These are phyloP conservation scores for Phaethon lepturus DNA, from an alignment of 2,113 vertebrate species.

Conservation along the genomic window DNA sequence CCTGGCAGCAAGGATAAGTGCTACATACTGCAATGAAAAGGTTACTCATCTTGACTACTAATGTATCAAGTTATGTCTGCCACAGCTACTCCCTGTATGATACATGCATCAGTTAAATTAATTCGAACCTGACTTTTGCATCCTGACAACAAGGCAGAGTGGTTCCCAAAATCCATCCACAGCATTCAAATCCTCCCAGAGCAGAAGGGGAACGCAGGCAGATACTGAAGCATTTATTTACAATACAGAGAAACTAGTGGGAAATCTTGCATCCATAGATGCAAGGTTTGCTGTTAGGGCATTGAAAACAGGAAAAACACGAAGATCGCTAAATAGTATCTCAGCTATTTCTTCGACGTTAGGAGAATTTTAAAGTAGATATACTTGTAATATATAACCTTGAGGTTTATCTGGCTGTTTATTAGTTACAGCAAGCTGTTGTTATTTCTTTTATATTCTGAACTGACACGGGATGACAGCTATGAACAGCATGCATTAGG, in stretches of 20 bases:
- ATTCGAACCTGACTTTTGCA: neutral
- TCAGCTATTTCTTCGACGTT: neutral
- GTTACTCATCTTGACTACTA: conserved; percentile 5
- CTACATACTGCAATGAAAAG: neutral
- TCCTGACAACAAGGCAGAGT: neutral
- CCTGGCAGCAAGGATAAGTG: neutral
- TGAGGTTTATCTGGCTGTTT: neutral
- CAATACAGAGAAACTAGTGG: neutral
- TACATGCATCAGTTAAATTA: neutral
- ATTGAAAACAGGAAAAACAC: neutral
- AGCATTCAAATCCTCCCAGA: neutral
- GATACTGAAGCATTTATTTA: neutral
- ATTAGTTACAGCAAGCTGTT: neutral
- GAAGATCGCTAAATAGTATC: neutral
- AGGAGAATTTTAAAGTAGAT: neutral
- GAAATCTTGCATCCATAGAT: neutral
- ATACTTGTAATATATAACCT: neutral
- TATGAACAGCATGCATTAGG: neutral
- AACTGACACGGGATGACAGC: neutral
- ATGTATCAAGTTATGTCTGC: neutral
- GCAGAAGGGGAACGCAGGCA: neutral
- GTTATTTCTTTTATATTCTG: neutral
- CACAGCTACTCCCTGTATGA: neutral
- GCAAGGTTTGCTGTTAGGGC: neutral
- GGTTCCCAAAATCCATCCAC: neutral